Conservation (phyloP, 2,113 vertebrate genomes). For the Lonchura striata region DNA sequence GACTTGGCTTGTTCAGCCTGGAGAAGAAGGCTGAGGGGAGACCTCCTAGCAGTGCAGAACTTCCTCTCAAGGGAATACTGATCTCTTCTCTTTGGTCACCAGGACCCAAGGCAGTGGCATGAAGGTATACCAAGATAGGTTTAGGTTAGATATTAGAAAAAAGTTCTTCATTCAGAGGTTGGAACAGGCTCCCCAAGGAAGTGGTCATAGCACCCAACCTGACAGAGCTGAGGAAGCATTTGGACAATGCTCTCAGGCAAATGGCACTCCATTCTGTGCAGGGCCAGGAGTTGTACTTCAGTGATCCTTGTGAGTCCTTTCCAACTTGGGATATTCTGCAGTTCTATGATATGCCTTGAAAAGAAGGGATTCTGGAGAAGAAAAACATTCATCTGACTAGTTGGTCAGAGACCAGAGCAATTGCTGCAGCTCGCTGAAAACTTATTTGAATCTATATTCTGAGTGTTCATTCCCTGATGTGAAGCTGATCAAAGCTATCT, state of each 20-base stretch:
- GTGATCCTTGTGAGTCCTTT: neutral
- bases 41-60: too few species aligned
- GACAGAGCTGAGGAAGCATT: neutral
- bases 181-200: neutral
- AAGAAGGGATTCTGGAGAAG: neutral
- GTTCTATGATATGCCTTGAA: neutral
- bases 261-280: neutral
- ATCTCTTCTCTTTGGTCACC: neutral
- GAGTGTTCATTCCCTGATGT: neutral
- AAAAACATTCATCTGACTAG: neutral
- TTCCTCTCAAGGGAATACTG: neutral
- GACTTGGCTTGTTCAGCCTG: neutral
- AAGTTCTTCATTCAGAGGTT: neutral
- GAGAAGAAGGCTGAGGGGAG: neutral
- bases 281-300: neutral
- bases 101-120: neutral
- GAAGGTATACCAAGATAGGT: neutral
- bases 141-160: neutral
- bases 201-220: neutral
- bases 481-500: neutral
- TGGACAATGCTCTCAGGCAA: neutral
- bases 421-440: neutral
- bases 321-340: neutral
- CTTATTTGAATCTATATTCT: neutral
- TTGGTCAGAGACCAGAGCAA: neutral